Conservation (phyloP, 2,888 invertebrate genomes). For the Ceriagrion tenellum region DNA sequence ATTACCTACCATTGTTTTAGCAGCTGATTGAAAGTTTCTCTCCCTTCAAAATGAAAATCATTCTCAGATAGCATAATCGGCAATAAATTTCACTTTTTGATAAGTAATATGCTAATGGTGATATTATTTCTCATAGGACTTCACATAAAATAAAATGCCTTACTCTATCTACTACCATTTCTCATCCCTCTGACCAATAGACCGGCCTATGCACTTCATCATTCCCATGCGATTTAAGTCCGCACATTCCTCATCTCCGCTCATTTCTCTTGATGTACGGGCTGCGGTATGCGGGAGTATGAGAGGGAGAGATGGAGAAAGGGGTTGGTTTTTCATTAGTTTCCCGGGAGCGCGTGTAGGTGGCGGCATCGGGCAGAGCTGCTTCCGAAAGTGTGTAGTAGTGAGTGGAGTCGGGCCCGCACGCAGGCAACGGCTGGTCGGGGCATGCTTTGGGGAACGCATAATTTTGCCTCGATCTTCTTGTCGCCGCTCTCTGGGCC, state of each 20-base stretch:
- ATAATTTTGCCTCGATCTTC: constrained; percentile 35
- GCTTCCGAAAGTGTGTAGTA: not conserved
- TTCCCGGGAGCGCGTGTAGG: not conserved
- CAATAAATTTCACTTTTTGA: too few relatives aligned
- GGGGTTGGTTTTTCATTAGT: not conserved
- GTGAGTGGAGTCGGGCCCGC: not conserved
- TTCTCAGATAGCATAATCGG: too few relatives aligned
- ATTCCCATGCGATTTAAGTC: not conserved
- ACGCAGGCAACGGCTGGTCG: not conserved
- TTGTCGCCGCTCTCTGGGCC: not conserved
- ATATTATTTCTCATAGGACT: too few relatives aligned
- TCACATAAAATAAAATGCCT: too few relatives aligned
- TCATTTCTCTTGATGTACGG: not conserved
- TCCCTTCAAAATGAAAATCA: too few relatives aligned
- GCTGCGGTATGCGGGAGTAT: not conserved
- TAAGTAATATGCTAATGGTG: too few relatives aligned
- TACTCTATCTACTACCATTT: too few relatives aligned
- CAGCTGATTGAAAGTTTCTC: too few relatives aligned
- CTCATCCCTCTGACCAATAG: not conserved
- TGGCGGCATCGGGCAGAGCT: not conserved
- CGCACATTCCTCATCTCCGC: not conserved
- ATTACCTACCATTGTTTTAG: too few relatives aligned
- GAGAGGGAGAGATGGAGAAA: not conserved
- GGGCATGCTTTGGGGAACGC: not conserved
- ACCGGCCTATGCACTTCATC: not conserved